A percentile compares a stretch with the other conserved stretches of the same genome.
Conservation (phyloP, 2,888 invertebrate species). For the Bellardia bayeri region DNA sequence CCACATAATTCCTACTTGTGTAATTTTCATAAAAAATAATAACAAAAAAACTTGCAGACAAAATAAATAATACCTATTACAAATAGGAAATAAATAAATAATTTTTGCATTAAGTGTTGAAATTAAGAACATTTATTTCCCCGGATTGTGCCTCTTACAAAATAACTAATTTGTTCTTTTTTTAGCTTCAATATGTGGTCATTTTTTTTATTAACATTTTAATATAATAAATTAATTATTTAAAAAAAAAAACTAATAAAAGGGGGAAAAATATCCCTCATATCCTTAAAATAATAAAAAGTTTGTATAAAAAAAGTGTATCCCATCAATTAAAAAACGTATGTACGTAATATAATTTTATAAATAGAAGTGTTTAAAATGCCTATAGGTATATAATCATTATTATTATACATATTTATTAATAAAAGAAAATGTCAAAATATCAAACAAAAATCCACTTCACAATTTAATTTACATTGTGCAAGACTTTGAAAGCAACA, state of each 20-base stretch:
- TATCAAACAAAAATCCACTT: constrained; percentile 25
- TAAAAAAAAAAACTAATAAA: constrained; percentile 54
- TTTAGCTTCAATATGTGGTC: constrained; percentile 63
- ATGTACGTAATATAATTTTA: constrained; percentile 54
- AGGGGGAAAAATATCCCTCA: constrained; percentile 13
- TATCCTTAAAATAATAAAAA: constrained; percentile 25
- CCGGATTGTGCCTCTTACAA: not conserved
- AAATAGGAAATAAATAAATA: constrained; percentile 21
- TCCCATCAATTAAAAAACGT: constrained; percentile 52
- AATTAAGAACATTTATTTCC: not conserved
- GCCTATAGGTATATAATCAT: not conserved
- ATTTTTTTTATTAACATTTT: constrained; percentile 64
- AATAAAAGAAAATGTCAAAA: constrained; percentile 25
- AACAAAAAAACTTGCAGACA: not conserved
- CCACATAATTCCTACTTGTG: not conserved
- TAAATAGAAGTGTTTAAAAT: constrained; percentile 33
- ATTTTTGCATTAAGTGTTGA: constrained; percentile 58
- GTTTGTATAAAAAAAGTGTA: constrained; percentile 41
- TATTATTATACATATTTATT: not conserved
- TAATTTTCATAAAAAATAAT: not conserved
- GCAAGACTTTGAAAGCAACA: constrained; percentile 56
- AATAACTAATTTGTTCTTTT: constrained; percentile 4
- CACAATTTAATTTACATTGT: constrained; percentile 46
- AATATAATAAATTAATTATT: constrained; percentile 27
- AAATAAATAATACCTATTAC: not conserved